Evolutionary conservation across 2,113 vertebrate genomes (phyloP), one percentile per base, ranked within the genome.

Genomic region (Tricholaema leucomelas): DNA sequence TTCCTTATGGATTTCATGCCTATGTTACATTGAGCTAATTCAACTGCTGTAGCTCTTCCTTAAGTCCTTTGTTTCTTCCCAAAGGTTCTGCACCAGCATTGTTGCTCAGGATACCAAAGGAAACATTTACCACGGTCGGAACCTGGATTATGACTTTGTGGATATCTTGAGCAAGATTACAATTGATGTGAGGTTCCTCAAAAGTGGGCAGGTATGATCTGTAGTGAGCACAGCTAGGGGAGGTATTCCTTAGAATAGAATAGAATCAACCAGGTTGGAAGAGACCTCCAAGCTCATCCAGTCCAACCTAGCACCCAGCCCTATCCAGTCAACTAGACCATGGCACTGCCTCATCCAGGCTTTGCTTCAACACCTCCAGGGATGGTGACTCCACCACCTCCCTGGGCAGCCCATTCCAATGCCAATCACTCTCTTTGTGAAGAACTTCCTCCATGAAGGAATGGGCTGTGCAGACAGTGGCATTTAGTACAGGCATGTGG

Each of bases 61-160:
- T 31, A 19, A 55, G 9, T 28, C 60, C 8, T 67, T 12, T 60
- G 40, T 44, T 15, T 79, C 10, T 64, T 69, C 17, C 65, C 63
- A 54, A 83, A 99, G 99, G 74, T 99, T 98, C 94, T 99, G 99
- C 93, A 99, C 98, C 1, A 99, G 99, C 85, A 98, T 99, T 31
- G 93, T 99, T 1, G 98, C 98, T 85, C 98, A 99, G 93, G 98
- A 99, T 92, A 94, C 82, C 78, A 95, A 91, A 52, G 99, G 99
- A 30, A 96, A 96, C 48, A 93, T 99, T 61, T 99, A 98, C 93
- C 99, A 99, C 0, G 99, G 99, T 30, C 98, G 99, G 85, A 99
- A 99, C 91, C 94, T 99, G 72, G 99, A 99, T 91, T 99, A 99
- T 9, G 87, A 36, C 7, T 98, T 98, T 81, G 81, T 92, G 0